Evolutionary conservation across 1,140 invertebrate species (phyloP).

Genomic region (Melipona quadrifasciata): DNA sequence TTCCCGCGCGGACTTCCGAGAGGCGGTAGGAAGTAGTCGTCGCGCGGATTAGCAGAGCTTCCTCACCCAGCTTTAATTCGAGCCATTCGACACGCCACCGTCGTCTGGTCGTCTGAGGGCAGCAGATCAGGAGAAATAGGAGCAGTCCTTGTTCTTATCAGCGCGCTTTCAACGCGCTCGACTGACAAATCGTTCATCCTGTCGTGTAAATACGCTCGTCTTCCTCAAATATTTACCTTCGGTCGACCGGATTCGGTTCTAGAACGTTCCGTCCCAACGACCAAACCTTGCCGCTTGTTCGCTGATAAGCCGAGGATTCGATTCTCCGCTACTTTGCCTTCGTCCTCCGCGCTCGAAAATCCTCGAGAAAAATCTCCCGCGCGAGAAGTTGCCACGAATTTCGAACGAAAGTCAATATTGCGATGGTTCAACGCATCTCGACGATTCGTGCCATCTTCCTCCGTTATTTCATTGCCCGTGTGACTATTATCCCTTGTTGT

Average conservation of each 20-base stretch:
- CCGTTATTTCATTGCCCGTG: too few species aligned
- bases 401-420: too few species aligned
- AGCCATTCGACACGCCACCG: too few species aligned
- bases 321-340: background rate
- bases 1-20: too few species aligned
- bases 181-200: background rate
- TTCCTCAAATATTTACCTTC: conserved; percentile 4
- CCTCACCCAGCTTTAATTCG: background rate
- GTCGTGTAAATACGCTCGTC: background rate
- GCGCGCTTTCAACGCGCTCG: background rate
- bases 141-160: background rate
- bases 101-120: background rate
- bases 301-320: background rate
- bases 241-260: background rate
- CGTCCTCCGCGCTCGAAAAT: too few species aligned
- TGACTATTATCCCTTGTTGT: too few species aligned
- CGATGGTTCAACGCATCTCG: too few species aligned
- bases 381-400: too few species aligned
- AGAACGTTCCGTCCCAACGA: too few species aligned
- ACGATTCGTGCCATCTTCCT: too few species aligned
- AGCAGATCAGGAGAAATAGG: background rate
- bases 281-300: background rate
- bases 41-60: background rate
- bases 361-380: too few species aligned
- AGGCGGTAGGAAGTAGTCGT: background rate